Base-by-base conservation (phyloP, 2,797 vertebrate genomes). In the Pipistrellus kuhlii region DNA sequence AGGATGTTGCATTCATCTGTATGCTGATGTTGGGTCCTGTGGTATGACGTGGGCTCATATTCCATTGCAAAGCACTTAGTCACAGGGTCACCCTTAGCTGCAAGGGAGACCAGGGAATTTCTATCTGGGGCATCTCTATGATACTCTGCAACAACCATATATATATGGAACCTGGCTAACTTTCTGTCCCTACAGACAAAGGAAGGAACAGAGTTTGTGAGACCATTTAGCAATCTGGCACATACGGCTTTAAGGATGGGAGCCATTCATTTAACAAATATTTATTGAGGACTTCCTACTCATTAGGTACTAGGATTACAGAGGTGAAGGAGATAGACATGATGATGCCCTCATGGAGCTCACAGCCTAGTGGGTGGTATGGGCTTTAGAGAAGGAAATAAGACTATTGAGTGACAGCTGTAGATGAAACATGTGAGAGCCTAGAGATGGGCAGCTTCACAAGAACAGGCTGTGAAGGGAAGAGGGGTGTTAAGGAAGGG, bases 351-450 rank as follows among this genome's bases (percentile, higher is more conserved):
- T 83, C 1, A 30, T 18, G 44, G 57, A 91, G 27, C 44, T 44
- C 57, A 62, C 18, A 15, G 44, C 23, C 51, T 62, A 12, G 25
- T 72, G 15, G 71, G 15, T 18, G 38, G 18, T 18, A 17, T 18
- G 30, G 62, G 77, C 55, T 76, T 90, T 59, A 48, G 78, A 55
- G 78, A 41, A 91, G 59, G 76, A 85, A 27, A 71, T 69, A 75
- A 78, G n/a, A 30, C 46, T 30, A 14, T 14, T 23, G 55, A 46
- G 30, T 44, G 23, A 57, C 8, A 55, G 75, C 75, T 57, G 14
- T 66, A 62, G 55, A 64, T 27, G 20, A 73, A 90, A 27, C 9
- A 32, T 8, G 4, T 23, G 68, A 82, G 55, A 21, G 18, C 17
- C 27, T 14, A 57, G 23, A 48, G 57, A 21, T 32, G 17, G 38